Conservation (phyloP, 2,888 invertebrate genomes). For the Ormyrus labotus region DNA sequence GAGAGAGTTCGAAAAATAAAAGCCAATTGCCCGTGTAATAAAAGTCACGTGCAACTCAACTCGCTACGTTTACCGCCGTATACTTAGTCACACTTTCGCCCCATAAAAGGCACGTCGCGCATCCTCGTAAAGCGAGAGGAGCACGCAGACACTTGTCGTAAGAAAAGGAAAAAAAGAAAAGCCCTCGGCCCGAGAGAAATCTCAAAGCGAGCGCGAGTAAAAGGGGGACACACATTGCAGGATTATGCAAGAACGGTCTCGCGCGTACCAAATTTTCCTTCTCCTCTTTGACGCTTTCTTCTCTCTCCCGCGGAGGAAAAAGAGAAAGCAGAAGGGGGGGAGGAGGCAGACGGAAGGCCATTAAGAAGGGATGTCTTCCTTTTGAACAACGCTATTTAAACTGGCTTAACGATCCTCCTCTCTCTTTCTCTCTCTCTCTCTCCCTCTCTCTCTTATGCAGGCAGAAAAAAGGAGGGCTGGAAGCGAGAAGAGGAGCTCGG, state of each 20-base stretch:
- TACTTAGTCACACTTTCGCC: neutral
- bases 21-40: too few species aligned
- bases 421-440: neutral
- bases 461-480: neutral
- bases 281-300: neutral
- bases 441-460: too few species aligned
- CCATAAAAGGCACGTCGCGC: neutral
- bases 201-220: too few species aligned
- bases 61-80: neutral
- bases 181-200: too few species aligned
- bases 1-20: too few species aligned
- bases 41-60: neutral
- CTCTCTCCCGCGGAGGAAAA: neutral
- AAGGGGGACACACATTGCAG: neutral
- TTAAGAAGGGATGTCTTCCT: constrained; percentile 49
- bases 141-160: too few species aligned
- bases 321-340: constrained; percentile 10
- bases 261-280: neutral
- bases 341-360: constrained; percentile 21
- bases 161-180: constrained; percentile 2
- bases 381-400: constrained; percentile 56
- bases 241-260: constrained; percentile 13
- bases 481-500: neutral
- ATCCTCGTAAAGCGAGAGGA: too few species aligned
- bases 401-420: constrained; percentile 47